These are phyloP conservation scores for Trinorchestia longiramus DNA, from an alignment of 1,140 invertebrate species.

Conservation along the genomic window DNA sequence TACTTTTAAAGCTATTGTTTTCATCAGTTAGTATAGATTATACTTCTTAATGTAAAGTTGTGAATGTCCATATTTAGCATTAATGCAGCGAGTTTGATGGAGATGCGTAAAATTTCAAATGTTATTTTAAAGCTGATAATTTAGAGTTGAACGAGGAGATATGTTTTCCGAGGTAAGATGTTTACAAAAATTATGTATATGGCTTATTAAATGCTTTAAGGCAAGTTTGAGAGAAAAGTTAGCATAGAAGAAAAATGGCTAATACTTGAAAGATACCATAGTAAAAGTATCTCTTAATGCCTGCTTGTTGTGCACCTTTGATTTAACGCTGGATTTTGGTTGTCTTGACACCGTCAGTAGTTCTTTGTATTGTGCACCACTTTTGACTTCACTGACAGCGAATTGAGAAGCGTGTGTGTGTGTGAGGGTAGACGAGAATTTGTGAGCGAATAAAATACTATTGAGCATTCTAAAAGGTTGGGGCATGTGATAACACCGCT, in stretches of 20 bases:
- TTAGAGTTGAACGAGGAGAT: background rate
- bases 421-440: background rate
- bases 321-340: background rate
- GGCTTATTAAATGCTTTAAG: background rate
- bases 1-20: background rate
- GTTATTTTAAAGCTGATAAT: background rate
- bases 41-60: background rate
- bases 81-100: background rate
- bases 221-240: background rate
- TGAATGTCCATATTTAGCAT: background rate
- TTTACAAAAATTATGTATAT: background rate
- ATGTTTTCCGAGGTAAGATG: background rate
- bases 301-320: background rate
- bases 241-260: background rate
- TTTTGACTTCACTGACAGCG: too few relatives aligned
- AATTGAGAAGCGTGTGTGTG: too few relatives aligned
- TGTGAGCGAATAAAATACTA: background rate
- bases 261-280: background rate
- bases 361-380: too few relatives aligned
- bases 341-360: background rate
- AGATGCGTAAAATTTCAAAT: background rate
- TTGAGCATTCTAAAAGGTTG: too few relatives aligned
- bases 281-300: background rate
- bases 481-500: background rate
- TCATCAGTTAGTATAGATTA: background rate